A percentile compares a stretch with the other conserved stretches of the same genome.
Evolutionary conservation across 2,113 vertebrate genomes (phyloP).

Genomic region (Sclerurus mexicanus): DNA sequence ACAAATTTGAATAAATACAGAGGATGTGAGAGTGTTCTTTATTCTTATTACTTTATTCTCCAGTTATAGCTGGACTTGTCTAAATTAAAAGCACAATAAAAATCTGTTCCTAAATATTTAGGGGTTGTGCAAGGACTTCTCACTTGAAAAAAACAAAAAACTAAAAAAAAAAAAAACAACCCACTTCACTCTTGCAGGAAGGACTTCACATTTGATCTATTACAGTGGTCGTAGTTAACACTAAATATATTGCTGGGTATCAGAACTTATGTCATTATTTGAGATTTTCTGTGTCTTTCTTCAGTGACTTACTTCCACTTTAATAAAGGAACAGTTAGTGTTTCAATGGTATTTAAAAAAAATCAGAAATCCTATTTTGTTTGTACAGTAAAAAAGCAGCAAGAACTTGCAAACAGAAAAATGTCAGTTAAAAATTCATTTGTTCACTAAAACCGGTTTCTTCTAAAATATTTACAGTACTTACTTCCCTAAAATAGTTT

Average conservation of each 20-base stretch:
- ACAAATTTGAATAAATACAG: neutral
- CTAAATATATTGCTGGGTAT: neutral
- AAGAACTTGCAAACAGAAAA: neutral
- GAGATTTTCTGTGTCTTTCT: neutral
- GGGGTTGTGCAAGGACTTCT: neutral
- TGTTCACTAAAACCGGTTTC: neutral
- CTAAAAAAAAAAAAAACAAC: neutral
- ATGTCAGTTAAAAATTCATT: neutral
- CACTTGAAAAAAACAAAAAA: neutral
- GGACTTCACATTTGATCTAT: neutral
- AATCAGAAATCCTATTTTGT: neutral
- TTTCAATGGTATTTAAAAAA: neutral
- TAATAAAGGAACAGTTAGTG: neutral
- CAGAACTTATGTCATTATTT: rapidly evolving
- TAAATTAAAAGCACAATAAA: neutral
- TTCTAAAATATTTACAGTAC: neutral
- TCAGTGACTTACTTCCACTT: neutral
- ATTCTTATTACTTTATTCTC: neutral
- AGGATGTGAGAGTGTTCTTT: neutral
- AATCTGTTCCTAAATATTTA: neutral
- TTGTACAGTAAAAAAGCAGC: neutral
- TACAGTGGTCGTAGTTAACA: neutral
- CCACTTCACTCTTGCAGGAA: neutral
- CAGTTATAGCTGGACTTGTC: rapidly evolving
- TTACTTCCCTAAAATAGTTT: neutral